Evolutionary conservation across 1,140 invertebrate genomes (phyloP).

Genomic region (Artemia franciscana): DNA sequence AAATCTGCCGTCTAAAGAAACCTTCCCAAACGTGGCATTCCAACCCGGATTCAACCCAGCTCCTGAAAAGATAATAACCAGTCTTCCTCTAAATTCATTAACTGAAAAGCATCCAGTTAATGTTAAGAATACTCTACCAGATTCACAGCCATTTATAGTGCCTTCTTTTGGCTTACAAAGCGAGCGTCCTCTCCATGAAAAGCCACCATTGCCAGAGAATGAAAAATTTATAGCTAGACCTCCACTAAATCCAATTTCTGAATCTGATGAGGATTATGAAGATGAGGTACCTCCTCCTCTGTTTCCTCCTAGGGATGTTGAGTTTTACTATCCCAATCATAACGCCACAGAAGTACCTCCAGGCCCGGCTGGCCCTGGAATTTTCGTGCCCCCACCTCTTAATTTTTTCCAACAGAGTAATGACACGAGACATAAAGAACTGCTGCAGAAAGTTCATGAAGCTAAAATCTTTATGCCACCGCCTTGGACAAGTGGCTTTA

Average conservation of each 20-base stretch:
- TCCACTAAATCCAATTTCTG: too few species aligned
- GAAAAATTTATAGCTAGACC: conserved; percentile 1
- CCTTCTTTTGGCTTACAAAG: background rate
- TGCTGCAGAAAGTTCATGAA: background rate
- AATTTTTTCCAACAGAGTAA: conserved; percentile 35
- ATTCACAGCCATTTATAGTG: background rate
- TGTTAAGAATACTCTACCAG: background rate
- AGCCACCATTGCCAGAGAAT: background rate
- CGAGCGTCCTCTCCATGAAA: background rate
- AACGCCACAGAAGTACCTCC: conserved; percentile 50
- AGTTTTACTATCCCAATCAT: conserved; percentile 52
- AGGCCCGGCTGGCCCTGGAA: conserved; percentile 60
- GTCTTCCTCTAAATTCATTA: too few species aligned
- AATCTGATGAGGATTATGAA: conserved; percentile 6
- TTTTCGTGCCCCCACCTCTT: conserved; percentile 59
- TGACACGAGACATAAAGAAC: background rate
- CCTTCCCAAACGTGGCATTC: conserved; percentile 19
- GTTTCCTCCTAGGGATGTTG: conserved; percentile 68
- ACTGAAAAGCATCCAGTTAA: too few species aligned
- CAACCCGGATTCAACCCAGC: conserved; percentile 24
- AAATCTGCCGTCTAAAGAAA: conserved; percentile 6
- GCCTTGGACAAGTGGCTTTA: background rate
- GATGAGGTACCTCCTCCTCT: conserved; percentile 58
- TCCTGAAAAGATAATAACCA: too few species aligned
- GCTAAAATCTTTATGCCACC: background rate